These are phyloP conservation scores for Rhagium mordax DNA, from an alignment of 2,888 invertebrate genomes.

Conservation along the genomic window DNA sequence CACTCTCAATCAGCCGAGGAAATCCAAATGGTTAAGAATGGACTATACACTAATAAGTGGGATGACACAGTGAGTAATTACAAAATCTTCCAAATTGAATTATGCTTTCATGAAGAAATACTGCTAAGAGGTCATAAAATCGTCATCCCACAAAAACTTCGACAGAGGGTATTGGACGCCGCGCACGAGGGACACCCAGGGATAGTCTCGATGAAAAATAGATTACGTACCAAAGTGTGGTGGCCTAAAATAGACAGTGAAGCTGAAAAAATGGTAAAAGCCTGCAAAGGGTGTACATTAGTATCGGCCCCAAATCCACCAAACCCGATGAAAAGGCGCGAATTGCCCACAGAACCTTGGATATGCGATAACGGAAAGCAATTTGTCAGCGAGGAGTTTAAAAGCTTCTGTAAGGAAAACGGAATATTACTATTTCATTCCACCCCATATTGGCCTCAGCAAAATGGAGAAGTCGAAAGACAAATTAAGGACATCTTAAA, in stretches of 20 bases:
- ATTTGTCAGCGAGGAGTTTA: too few species aligned
- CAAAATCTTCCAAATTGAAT: constrained; percentile 26
- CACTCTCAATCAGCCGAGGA: neutral
- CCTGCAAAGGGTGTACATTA: constrained; percentile 49
- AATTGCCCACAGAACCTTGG: constrained; percentile 48
- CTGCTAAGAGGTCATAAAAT: neutral
- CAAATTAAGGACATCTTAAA: constrained; percentile 57
- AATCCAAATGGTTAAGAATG: neutral
- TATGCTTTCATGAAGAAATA: constrained; percentile 21
- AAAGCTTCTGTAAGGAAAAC: neutral
- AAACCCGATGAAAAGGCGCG: constrained; percentile 45
- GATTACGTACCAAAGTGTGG: constrained; percentile 64
- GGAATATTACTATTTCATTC: constrained; percentile 41
- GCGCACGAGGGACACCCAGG: constrained; percentile 63
- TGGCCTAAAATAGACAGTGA: constrained; percentile 56
- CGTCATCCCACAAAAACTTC: constrained; percentile 24
- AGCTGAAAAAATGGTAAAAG: constrained; percentile 40
- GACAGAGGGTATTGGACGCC: constrained; percentile 45
- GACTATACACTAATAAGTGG: too few species aligned
- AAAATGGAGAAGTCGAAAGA: constrained; percentile 54
- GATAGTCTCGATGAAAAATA: constrained; percentile 60
- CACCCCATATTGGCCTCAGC: constrained; percentile 53
- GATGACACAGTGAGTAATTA: too few species aligned
- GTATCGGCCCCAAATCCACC: constrained; percentile 40
- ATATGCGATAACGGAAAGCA: too few species aligned